A percentile compares a stretch with the other conserved stretches of the same genome.
Evolutionary conservation across 1,140 invertebrate species (phyloP).

Genomic region (Eubasilissa regina): DNA sequence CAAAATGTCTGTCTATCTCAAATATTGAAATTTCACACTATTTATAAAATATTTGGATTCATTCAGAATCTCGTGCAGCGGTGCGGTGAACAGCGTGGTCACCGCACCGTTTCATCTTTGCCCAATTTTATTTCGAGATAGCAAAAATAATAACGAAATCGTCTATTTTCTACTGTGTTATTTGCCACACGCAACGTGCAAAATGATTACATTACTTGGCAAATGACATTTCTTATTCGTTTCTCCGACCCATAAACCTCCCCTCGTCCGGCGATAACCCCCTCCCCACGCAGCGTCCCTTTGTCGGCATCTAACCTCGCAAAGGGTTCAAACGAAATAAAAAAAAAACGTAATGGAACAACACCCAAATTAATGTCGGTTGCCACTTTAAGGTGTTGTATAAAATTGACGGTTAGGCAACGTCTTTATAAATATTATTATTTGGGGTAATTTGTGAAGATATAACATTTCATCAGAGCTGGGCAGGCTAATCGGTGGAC

Average conservation of each 20-base stretch:
- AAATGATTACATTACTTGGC: slow-evolving; percentile 34
- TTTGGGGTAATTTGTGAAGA: slow-evolving; percentile 53
- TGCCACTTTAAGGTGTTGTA: slow-evolving; percentile 49
- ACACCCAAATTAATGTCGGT: slow-evolving; percentile 48
- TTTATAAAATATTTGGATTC: no score
- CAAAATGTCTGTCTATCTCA: no score
- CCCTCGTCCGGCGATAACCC: slow-evolving; percentile 16
- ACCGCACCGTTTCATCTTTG: slow-evolving; percentile 2
- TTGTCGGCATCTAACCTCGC: slow-evolving; percentile 29
- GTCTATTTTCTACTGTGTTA: slow-evolving; percentile 23
- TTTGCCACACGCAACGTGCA: slow-evolving; percentile 34
- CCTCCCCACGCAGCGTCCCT: neutral
- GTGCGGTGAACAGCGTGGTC: slow-evolving; percentile 5
- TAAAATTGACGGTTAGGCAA: slow-evolving; percentile 44
- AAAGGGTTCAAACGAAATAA: slow-evolving; percentile 46
- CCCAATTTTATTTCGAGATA: neutral
- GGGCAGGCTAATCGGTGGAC: neutral
- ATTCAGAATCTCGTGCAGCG: no score
- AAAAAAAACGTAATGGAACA: slow-evolving; percentile 39
- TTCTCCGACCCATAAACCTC: slow-evolving; percentile 10
- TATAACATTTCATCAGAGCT: slow-evolving; percentile 40
- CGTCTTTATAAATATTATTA: slow-evolving; percentile 53
- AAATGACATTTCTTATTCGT: slow-evolving; percentile 34
- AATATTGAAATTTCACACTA: no score
- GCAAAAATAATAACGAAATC: slow-evolving; percentile 17